These are phyloP conservation scores for Pomacea canaliculata DNA, from an alignment of 2,888 invertebrate species.

Conservation along the genomic window DNA sequence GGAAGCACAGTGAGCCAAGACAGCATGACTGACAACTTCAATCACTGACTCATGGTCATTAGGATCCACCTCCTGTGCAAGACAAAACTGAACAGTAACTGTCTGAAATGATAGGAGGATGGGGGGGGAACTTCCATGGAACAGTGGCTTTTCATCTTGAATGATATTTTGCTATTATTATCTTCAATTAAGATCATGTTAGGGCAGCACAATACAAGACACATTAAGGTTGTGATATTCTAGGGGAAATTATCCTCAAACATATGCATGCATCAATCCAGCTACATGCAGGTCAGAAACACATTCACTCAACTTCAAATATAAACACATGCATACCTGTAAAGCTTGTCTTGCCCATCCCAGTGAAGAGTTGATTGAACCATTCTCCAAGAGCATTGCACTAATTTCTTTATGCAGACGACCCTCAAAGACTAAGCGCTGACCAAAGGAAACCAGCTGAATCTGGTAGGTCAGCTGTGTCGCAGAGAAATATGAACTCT, in stretches of 20 bases:
- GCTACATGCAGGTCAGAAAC: too few species aligned
- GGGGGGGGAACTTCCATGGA: too few species aligned
- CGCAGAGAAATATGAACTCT: slow-evolving; percentile 52
- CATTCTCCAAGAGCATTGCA: slow-evolving; percentile 55
- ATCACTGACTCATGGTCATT: slow-evolving; percentile 45
- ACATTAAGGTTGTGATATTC: too few species aligned
- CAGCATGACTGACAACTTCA: slow-evolving; percentile 58
- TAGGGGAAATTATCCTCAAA: too few species aligned
- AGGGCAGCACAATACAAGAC: too few species aligned
- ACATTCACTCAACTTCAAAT: too few species aligned
- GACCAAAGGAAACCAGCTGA: slow-evolving; percentile 63
- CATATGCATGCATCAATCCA: too few species aligned
- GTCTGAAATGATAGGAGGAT: too few species aligned
- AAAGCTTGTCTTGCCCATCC: slow-evolving; percentile 58
- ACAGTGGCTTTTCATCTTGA: too few species aligned
- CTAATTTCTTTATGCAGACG: slow-evolving; percentile 53
- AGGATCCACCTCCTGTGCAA: slow-evolving; percentile 49
- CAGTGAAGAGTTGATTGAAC: slow-evolving; percentile 56
- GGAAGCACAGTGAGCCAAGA: slow-evolving; percentile 53
- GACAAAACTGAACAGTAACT: neutral
- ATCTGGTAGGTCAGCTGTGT: slow-evolving; percentile 57
- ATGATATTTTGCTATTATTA: too few species aligned
- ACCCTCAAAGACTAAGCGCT: slow-evolving; percentile 54
- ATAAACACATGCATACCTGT: slow-evolving; percentile 40
- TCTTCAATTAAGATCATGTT: too few species aligned